Evolutionary conservation across 2,888 invertebrate species (phyloP).

Genomic region (Pycnomerus fuliginosus): DNA sequence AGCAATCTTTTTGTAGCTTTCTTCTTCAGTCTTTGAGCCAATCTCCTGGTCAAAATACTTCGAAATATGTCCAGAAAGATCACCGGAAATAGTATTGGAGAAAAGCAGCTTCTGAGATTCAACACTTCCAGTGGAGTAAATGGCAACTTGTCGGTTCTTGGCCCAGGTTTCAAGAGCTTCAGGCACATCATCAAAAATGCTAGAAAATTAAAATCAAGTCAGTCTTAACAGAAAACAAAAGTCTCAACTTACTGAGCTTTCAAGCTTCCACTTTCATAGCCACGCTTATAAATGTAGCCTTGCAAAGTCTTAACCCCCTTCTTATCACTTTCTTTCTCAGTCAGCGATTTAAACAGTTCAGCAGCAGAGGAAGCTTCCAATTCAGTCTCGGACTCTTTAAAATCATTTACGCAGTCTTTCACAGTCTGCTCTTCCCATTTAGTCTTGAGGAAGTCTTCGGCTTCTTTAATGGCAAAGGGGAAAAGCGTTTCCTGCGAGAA

Average conservation of each 20-base stretch:
- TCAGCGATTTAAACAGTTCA: constrained; percentile 76
- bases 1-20: constrained; percentile 78
- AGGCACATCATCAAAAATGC: constrained; percentile 85
- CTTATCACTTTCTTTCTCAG: constrained; percentile 77
- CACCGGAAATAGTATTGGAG: constrained; percentile 71
- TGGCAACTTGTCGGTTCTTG: constrained; percentile 62
- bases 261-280: constrained; percentile 74
- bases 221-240: too few relatives aligned
- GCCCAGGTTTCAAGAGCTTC: constrained; percentile 73
- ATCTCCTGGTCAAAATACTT: constrained; percentile 86
- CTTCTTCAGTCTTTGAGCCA: constrained; percentile 75
- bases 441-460: constrained; percentile 67
- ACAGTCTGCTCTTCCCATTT: constrained; percentile 72
- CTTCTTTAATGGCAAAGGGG: constrained; percentile 73
- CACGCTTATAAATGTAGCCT: constrained; percentile 85
- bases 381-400: constrained; percentile 55
- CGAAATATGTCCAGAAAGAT: constrained; percentile 69
- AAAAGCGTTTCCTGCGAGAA: constrained; percentile 70
- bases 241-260: constrained; percentile 81
- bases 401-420: constrained; percentile 64
- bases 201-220: constrained; percentile 51
- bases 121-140: constrained; percentile 91
- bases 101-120: constrained; percentile 89
- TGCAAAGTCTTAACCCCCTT: constrained; percentile 84
- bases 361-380: constrained; percentile 59